phyloP scores from a whole-genome alignment of 2,888 invertebrate species.

The Geotrupes spiniger region DNA sequence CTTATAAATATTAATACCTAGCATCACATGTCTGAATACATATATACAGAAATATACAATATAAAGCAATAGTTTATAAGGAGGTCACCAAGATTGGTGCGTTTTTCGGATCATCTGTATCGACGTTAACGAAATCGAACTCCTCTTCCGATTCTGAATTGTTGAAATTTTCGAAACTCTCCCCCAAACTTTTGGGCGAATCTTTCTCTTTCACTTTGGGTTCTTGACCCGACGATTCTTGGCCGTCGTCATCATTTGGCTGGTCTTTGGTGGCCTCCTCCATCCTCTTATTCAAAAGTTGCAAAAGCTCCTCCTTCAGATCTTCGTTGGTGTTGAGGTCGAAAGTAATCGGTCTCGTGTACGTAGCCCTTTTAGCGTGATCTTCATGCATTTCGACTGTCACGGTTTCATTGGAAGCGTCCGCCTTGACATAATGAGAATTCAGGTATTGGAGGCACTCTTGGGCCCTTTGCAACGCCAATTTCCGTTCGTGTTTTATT shows the following conservation, averaged over 20 bases:
- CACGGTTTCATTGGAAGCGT: not conserved
- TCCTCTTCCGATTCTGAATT: constrained; percentile 20
- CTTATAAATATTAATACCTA: too few species aligned
- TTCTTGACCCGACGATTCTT: not conserved
- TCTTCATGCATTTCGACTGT: constrained; percentile 7
- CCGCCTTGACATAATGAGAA: not conserved
- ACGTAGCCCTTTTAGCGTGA: not conserved
- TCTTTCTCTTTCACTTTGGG: not conserved
- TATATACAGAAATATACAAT: too few species aligned
- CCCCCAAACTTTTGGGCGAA: constrained; percentile 2
- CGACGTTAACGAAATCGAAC: constrained; percentile 17
- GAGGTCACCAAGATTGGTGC: constrained; percentile 18
- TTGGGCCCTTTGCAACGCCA: constrained; percentile 18
- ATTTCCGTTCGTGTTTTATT: constrained; percentile 18
- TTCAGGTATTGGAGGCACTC: constrained; percentile 18
- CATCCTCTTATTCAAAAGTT: constrained; percentile 18
- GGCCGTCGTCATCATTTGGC: not conserved
- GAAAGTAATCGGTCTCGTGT: constrained; percentile 16
- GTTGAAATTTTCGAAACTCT: constrained; percentile 18
- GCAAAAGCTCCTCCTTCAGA: constrained; percentile 16
- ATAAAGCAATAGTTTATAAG: not conserved
- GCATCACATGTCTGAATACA: too few species aligned
- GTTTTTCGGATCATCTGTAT: constrained; percentile 16
- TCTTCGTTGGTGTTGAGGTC: constrained; percentile 19
- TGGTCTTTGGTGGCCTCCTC: constrained; percentile 17